Conservation (phyloP, 2,797 vertebrate species). For the Sternotherus odoratus region DNA sequence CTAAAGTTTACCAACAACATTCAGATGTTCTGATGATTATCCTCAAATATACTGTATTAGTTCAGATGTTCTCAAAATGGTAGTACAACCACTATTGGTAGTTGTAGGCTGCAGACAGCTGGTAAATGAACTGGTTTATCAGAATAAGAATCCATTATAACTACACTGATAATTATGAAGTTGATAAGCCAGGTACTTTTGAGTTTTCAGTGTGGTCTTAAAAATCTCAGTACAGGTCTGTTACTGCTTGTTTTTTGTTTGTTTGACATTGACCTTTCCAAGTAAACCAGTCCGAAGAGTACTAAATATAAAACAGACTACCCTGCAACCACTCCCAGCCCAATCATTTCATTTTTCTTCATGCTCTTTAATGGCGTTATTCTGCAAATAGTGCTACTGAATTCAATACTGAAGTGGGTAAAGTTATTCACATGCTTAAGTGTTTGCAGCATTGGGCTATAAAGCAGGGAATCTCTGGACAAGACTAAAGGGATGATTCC, state of each 20-base stretch:
- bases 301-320: constrained; percentile 69
- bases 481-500: constrained; percentile 37
- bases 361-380: constrained; percentile 66
- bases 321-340: constrained; percentile 67
- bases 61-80: not conserved
- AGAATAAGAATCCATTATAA: not conserved
- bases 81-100: not conserved
- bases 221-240: constrained; percentile 48
- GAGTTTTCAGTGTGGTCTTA: constrained; percentile 55
- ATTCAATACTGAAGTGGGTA: constrained; percentile 68
- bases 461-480: constrained; percentile 59
- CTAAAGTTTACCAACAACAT: not conserved
- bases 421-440: constrained; percentile 60
- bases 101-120: not conserved
- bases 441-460: not conserved
- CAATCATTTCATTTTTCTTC: constrained; percentile 65
- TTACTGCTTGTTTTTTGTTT: constrained; percentile 13
- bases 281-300: constrained; percentile 70
- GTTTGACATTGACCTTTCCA: constrained; percentile 62
- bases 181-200: not conserved
- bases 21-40: not conserved
- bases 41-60: not conserved
- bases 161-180: too few relatives aligned
- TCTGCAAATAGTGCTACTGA: constrained; percentile 52
- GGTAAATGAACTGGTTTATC: not conserved